Conservation (phyloP, 2,888 invertebrate genomes). For the Melinopterus prodromus region DNA sequence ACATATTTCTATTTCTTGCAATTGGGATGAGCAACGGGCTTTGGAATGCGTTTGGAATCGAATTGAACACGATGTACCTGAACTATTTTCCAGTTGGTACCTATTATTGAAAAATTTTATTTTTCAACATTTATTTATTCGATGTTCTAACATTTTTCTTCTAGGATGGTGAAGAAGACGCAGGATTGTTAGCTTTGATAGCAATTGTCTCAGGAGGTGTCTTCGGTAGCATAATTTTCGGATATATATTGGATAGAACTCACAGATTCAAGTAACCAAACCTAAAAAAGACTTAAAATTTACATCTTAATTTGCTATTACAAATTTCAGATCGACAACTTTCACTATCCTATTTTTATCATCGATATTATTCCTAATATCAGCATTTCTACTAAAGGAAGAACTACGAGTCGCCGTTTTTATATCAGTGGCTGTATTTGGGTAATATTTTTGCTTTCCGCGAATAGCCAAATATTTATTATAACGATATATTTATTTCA, state of each 20-base stretch:
- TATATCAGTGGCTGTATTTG: conserved; percentile 49
- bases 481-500: conserved; percentile 57
- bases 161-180: conserved; percentile 73
- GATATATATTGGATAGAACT: conserved; percentile 88
- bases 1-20: conserved; percentile 49
- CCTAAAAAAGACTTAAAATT: conserved; percentile 50
- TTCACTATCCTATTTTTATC: conserved; percentile 32
- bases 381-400: conserved; percentile 28
- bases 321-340: conserved; percentile 29
- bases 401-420: conserved; percentile 40
- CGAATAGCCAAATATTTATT: neutral
- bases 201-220: conserved; percentile 87
- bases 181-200: conserved; percentile 87
- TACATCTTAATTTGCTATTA: neutral
- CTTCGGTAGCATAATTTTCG: conserved; percentile 87
- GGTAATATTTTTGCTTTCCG: conserved; percentile 44
- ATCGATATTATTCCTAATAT: conserved; percentile 28
- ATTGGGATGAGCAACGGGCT: conserved; percentile 65
- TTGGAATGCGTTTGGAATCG: conserved; percentile 69
- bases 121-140: too few relatives aligned
- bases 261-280: conserved; percentile 83
- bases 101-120: conserved; percentile 54
- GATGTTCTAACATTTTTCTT: too few relatives aligned
- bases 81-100: conserved; percentile 64
- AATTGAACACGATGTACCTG: conserved; percentile 66